Evolutionary conservation across 2,797 vertebrate genomes (phyloP), one percentile per base, ranked within the genome.

Genomic region (Ibycter americanus): DNA sequence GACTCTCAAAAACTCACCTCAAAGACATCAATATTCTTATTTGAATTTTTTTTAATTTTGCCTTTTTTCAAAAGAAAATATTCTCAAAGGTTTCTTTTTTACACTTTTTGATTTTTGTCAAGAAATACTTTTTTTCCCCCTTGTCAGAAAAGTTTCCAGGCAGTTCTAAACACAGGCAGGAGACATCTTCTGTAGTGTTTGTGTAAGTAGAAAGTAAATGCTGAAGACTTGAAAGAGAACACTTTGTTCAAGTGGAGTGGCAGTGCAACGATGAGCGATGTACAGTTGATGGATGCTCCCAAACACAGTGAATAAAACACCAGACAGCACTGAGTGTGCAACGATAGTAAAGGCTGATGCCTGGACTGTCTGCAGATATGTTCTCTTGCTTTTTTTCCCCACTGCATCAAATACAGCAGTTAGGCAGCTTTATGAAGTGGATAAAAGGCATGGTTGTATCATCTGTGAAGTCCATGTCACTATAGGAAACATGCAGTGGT

Each of bases 191-290:
- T 34, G 10, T 18, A 2, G 32, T 10, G 61, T 59, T 62, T 62
- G 32, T 14, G 76, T 8, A 6, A 27, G 54, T 1, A 72, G 73
- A n/a, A 91, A 51, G 20, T 67, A 46, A 7, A 17, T 5, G 40
- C 4, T 59, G 56, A 32, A 38, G 44, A 8, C 14, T 22, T 15
- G 42, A 32, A 61, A 47, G 52, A 63, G 74, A 77, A 26, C 44
- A 11, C 20, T 46, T 12, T 0, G 0, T 34, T 7, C 4, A 34
- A 23, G 31, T 11, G 31, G 23, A 32, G 38, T 12, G 23, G 40
- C 44, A 79, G 55, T 4, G 25, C 31, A 31, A 27, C 55, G 27
- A 20, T 19, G 32, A 56, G 63, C 76, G 29, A 13, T 4, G 12
- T 11, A 9, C 10, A 11, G 46, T 11, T 55, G 36, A 34, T 12